Conservation (phyloP, 2,888 invertebrate species). For the Branchinecta sandiegonensis region DNA sequence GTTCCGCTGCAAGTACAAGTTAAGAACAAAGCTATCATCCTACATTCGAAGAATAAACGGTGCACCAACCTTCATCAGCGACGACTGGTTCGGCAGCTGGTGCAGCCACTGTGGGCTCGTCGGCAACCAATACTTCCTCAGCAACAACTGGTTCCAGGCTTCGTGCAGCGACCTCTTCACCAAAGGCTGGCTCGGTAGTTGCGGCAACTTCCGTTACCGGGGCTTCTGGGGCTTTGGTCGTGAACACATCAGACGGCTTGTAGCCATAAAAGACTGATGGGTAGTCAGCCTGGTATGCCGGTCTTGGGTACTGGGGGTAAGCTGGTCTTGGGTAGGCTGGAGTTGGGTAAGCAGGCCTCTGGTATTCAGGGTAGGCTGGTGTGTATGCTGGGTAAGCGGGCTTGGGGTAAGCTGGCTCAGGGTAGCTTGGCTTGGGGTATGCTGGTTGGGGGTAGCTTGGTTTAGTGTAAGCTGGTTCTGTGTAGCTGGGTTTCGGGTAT, state of each 20-base stretch:
- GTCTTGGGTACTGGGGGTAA: not conserved
- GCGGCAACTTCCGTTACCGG: too few species aligned
- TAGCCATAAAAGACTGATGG: slow-evolving; percentile 10
- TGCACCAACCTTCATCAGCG: too few species aligned
- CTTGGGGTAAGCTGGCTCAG: not conserved
- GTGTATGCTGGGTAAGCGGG: not conserved
- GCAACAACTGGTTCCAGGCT: too few species aligned
- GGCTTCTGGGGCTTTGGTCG: not conserved
- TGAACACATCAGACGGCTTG: not conserved
- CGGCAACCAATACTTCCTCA: too few species aligned
- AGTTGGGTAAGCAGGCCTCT: not conserved
- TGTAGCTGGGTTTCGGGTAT: not conserved
- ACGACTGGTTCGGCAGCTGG: too few species aligned
- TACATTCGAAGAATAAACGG: too few species aligned
- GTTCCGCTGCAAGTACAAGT: too few species aligned
- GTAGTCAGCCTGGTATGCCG: not conserved
- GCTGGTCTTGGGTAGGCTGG: not conserved
- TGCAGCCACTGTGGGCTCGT: too few species aligned
- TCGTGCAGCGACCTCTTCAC: too few species aligned
- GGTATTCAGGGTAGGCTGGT: not conserved
- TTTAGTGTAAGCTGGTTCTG: not conserved
- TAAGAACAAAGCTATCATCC: too few species aligned
- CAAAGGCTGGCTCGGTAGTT: too few species aligned
- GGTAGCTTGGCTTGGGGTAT: not conserved
- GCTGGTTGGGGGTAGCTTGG: not conserved